Base-by-base conservation (phyloP, 2,888 invertebrate genomes). In the Oegoconia quadripuncta region DNA sequence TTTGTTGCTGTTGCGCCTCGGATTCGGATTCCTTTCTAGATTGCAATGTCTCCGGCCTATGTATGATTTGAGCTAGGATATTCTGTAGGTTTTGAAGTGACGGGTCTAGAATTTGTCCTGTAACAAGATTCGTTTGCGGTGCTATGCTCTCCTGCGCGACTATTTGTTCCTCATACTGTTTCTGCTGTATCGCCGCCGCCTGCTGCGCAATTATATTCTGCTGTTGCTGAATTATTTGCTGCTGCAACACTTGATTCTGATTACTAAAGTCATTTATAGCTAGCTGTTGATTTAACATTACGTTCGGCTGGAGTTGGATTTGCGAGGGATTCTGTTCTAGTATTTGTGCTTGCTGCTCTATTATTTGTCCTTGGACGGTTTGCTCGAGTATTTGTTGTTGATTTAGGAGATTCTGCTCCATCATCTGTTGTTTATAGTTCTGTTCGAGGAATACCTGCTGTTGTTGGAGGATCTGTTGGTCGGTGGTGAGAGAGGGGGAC, bases 191-290 rank as follows among this genome's bases (percentile, higher is more conserved):
- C 2, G 83, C 78, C 2, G 73, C 84, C 7, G 86, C 86, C 53
- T 86, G 84, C 26, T 87, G 88, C n/a, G 75, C 73, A 44, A 78
- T 79, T 23, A 87, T 77, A 37, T 73, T 79, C 47, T 88, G 86
- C 55, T 89, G 78, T 42, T 81, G 83, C 55, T 88, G 82, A 22
- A 86, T 78, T 25, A 90, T 87, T 31, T 90, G 77, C 34, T 90
- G 90, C 48, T 90, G 90, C 37, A 90, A 65, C 15, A 77, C 88
- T 50, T 86, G 89, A 63, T 74, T 90, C 64, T 86, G 82, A 33
- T 71, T 80, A 50, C 59, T 76, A 46, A 82, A 74, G 44, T 86
- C 81, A n/a, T 73, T 74, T 8, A 62, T 56, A 34, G 44, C 63
- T 1, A 82, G 46, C 42, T 84, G 82, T 40, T 83, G 83, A 52